Base-by-base conservation (phyloP, 2,113 vertebrate species). In the Malurus melanocephalus region DNA sequence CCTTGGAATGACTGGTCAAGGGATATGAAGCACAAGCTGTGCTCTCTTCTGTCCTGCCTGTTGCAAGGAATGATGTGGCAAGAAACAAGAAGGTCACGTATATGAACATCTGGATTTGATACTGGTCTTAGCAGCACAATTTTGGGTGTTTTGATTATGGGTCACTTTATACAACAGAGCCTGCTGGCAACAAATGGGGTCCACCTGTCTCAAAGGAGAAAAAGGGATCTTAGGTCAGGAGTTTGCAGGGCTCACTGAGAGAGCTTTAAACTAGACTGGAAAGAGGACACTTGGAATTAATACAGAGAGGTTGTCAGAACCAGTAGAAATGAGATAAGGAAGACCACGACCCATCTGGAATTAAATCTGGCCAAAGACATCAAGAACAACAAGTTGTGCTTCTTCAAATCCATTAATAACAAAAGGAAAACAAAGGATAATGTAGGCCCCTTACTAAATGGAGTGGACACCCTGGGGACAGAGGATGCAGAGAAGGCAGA, bases 181-280 rank as follows among this genome's bases (percentile, higher is more conserved):
- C n/a, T 46, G 23, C 18, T 46, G 19, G 23, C 45, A 80, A 59
- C 10, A 52, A 59, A 80, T 14, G 5, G n/a, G 6, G 22, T 73
- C 38, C 38, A 65, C 6, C 13, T 73, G 45, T 38, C 45, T 65
- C 27, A 51, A 73, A 24, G 11, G 9, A 38, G 23, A 40, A 52
- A n/a, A 66, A 46, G 16, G 19, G 19, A 59, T 40, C 23, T 59
- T 59, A 46, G 13, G 28, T 59, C 32, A 80, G 4, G 22, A 45
- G 16, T n/a, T 40, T 3, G 1, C 11, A 45, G 23, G 27, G n/a
- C 9, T 46, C 6, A 24, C 0, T 80, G 23, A 3, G 3, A 66
- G 38, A 73, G 16, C 28, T 60, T 66, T 53, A 66, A 66, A 73
- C 23, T 40, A 52, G 38, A 46, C 10, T 52, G 52, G 46, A 59